Evolutionary conservation across 1,140 invertebrate genomes (phyloP).

Genomic region (Drosophila hydei): DNA sequence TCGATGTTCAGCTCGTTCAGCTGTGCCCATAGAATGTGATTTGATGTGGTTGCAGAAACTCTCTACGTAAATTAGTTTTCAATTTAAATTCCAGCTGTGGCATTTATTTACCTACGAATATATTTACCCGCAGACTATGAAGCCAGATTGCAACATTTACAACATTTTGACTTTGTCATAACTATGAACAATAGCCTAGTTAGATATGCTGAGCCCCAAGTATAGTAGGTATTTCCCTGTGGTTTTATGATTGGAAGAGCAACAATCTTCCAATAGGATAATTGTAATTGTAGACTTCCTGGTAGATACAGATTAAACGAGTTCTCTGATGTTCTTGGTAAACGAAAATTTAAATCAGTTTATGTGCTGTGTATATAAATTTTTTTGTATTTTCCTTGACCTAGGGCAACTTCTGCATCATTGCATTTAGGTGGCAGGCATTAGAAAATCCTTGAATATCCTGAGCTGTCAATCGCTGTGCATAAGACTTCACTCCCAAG

Average conservation of each 20-base stretch:
- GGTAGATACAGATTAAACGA: background rate
- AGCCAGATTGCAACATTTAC: background rate
- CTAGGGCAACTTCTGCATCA: constrained; percentile 62
- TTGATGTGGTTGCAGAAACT: background rate
- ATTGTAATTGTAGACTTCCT: background rate
- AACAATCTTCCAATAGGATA: too few relatives aligned
- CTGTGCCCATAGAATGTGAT: background rate
- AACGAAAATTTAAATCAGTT: constrained; percentile 1
- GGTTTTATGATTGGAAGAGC: too few relatives aligned
- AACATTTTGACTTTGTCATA: too few relatives aligned
- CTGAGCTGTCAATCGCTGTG: constrained; percentile 66
- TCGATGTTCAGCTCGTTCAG: background rate
- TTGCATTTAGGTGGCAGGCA: constrained; percentile 41
- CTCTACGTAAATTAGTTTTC: background rate
- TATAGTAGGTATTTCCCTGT: too few relatives aligned
- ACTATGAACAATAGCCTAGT: too few relatives aligned
- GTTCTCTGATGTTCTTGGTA: background rate
- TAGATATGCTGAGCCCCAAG: too few relatives aligned
- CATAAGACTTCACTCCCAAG: constrained; percentile 44
- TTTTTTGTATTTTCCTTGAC: constrained; percentile 40
- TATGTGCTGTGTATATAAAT: background rate
- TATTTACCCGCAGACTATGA: background rate
- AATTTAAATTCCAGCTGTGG: background rate
- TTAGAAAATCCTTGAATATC: constrained; percentile 50
- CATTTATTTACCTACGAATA: background rate